Evolutionary conservation across 2,888 invertebrate genomes (phyloP), one percentile per base, ranked within the genome.

Genomic region (Bugula neritina): DNA sequence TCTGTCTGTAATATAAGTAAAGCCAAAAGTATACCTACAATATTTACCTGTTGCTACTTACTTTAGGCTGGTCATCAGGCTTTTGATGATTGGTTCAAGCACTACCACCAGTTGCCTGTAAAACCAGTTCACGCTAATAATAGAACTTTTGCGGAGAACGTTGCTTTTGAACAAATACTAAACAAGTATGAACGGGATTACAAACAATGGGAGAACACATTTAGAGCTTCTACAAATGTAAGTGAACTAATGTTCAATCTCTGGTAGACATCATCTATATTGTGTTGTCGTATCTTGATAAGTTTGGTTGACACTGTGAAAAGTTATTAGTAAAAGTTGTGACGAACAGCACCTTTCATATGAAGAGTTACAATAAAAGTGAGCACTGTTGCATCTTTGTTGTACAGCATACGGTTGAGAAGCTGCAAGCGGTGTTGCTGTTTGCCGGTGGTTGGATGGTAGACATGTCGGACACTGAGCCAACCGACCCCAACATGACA

Each of bases 11-110:
- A n/a, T n/a, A n/a, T n/a, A 10, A 43, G 5, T 43, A 10, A 10
- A 43, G 17, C 17, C 43, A 43, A 43, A 5, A 17, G 43, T 43
- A 43, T 43, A 10, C 10, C 43, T 17, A 43, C 43, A 43, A 43
- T 43, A 43, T 43, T 43, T 5, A 10, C 43, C 43, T 43, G 43
- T 43, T 43, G 43, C 17, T 43, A 43, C 5, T 43, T 5, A 43
- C 43, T 17, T 10, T 43, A 87, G 87, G 90, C 92, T 79, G 93
- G 92, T 1, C 88, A 93, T 74, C 93, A 94, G 83, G 89, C 91
- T 5, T 95, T 94, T 84, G 90, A 90, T 75, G 91, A 92, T 78
- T 96, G 95, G 95, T 92, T 92, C 77, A 89, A 90, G 75, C 90
- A 92, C 79, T 92, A 88, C 76, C 90, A 92, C 80, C 90, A 91